A percentile compares a stretch with the other conserved stretches of the same genome.
phyloP scores from a whole-genome alignment of 30 jellyfish, hydroid and myxozoan species.

The Aurelia aurita region DNA sequence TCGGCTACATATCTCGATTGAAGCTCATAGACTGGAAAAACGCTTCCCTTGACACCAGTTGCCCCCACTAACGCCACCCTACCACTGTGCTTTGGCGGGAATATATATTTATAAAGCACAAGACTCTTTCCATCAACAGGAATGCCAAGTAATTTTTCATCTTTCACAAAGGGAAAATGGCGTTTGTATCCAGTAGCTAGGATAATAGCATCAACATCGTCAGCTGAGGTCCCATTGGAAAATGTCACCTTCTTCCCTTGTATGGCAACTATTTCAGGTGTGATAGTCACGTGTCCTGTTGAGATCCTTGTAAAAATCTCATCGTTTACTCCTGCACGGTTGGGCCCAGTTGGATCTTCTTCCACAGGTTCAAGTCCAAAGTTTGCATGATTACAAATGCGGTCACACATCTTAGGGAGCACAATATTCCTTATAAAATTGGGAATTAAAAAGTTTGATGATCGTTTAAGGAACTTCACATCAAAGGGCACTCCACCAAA shows the following conservation, averaged over 20 bases:
- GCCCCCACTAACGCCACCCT: slow-evolving; percentile 82
- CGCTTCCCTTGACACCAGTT: slow-evolving; percentile 63
- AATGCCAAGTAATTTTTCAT: slow-evolving; percentile 22
- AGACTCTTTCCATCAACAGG: slow-evolving; percentile 60
- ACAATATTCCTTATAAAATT: background rate
- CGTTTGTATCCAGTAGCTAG: slow-evolving; percentile 87
- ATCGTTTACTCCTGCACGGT: slow-evolving; percentile 41
- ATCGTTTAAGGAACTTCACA: slow-evolving; percentile 21
- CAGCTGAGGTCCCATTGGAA: slow-evolving; percentile 61
- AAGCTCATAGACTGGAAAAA: slow-evolving; percentile 76
- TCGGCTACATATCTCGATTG: slow-evolving; percentile 89
- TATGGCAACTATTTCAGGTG: slow-evolving; percentile 19
- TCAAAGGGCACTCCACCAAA: slow-evolving; percentile 73
- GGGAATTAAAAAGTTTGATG: slow-evolving; percentile 20
- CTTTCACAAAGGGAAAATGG: slow-evolving; percentile 60
- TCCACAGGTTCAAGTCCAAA: slow-evolving; percentile 60
- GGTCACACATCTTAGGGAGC: slow-evolving; percentile 16
- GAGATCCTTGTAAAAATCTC: slow-evolving; percentile 71
- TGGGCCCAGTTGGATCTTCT: background rate
- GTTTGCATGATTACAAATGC: slow-evolving; percentile 27
- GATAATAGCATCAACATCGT: slow-evolving; percentile 69
- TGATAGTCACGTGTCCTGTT: slow-evolving; percentile 59
- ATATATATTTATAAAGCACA: slow-evolving; percentile 67
- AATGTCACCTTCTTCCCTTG: slow-evolving; percentile 43
- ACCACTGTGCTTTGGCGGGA: slow-evolving; percentile 61